A percentile compares a stretch with the other conserved stretches of the same genome.
Evolutionary conservation across 2,113 vertebrate species (phyloP).

Genomic region (Halichoerus grypus): DNA sequence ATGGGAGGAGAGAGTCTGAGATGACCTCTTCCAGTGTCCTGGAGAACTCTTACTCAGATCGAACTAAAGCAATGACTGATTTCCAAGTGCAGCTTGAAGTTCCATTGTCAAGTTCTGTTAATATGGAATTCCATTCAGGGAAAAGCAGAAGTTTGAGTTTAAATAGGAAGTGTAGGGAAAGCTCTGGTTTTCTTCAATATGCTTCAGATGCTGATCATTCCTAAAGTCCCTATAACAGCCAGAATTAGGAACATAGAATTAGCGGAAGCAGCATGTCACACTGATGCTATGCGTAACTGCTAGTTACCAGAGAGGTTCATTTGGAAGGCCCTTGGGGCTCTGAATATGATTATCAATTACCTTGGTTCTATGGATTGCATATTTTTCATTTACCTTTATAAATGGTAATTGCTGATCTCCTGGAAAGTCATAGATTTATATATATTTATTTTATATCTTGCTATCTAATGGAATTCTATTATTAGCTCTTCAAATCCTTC

Average conservation of each 20-base stretch:
- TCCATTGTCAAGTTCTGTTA: not conserved
- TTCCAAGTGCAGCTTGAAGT: not conserved
- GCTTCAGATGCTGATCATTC: not conserved
- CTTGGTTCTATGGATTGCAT: not conserved
- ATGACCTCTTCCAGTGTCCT: not conserved
- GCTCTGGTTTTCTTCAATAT: not conserved
- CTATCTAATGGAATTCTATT: conserved; percentile 13
- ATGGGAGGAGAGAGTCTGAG: not conserved
- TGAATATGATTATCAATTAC: not conserved
- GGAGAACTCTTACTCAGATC: not conserved
- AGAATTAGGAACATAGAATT: not conserved
- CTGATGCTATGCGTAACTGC: not conserved
- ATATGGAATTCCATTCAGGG: not conserved
- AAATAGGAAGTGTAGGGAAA: not conserved
- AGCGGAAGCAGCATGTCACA: not conserved
- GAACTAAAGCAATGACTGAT: not conserved
- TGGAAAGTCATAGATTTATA: not conserved
- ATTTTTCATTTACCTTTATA: conserved; percentile 62
- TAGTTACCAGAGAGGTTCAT: not conserved
- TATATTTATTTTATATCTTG: conserved; percentile 32
- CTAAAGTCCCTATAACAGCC: not conserved
- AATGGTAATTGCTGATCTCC: conserved; percentile 4
- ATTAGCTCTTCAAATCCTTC: conserved; percentile 45
- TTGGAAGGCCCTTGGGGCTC: not conserved
- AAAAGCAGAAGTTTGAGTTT: conserved; percentile 27